Percentiles rank a stretch among this genome's conserved stretches.
Conservation (phyloP, 2,113 vertebrate species). For the Polyodon spathula region DNA sequence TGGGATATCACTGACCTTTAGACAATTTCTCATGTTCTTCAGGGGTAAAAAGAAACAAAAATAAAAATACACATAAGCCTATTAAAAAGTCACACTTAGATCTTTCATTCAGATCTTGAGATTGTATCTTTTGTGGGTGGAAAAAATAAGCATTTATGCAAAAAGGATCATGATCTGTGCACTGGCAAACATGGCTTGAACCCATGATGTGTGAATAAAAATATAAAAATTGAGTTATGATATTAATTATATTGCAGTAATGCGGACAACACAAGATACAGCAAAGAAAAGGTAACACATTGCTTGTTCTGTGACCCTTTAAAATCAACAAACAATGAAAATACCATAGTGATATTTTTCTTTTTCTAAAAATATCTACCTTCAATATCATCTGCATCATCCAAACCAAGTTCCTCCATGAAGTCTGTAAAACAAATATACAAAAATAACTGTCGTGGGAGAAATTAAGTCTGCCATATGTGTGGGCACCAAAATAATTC, state of each 20-base stretch:
- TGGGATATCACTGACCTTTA: conserved; percentile 30
- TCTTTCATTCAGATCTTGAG: too few species aligned
- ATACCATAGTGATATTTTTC: background rate
- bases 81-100: background rate
- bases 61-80: background rate
- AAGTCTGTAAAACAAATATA: conserved; percentile 46
- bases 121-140: too few species aligned
- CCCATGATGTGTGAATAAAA: too few species aligned
- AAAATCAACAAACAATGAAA: conserved; percentile 1
- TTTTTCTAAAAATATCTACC: conserved; percentile 41
- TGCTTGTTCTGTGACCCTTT: too few species aligned
- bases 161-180: too few species aligned
- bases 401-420: conserved; percentile 65
- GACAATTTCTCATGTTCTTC: conserved; percentile 20
- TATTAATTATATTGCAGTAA: too few species aligned
- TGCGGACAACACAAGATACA: too few species aligned
- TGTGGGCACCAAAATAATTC: background rate
- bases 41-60: conserved; percentile 8
- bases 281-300: too few species aligned
- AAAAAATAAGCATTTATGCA: too few species aligned
- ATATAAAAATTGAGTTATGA: too few species aligned
- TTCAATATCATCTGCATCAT: conserved; percentile 64
- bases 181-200: too few species aligned
- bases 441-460: conserved; percentile 1
- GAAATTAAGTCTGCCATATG: too few species aligned